These are phyloP conservation scores for Alentia gelatinosa DNA, from an alignment of 2,888 invertebrate genomes.

Conservation along the genomic window DNA sequence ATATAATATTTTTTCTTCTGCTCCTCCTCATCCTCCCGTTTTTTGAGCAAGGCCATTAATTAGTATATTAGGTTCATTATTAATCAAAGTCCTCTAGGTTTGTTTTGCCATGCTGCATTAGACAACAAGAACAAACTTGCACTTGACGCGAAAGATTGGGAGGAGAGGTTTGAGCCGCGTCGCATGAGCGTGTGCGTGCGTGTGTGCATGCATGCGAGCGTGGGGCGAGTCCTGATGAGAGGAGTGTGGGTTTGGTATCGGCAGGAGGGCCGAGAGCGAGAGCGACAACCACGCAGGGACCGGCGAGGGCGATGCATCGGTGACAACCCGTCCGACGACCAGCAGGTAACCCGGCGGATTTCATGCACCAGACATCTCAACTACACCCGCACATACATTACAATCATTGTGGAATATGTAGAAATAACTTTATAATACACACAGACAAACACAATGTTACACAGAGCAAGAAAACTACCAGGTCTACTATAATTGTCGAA, in stretches of 20 bases:
- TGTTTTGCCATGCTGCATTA: not conserved
- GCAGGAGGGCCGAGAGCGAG: conserved; percentile 30
- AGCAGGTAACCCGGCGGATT: conserved; percentile 38
- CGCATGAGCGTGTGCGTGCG: conserved; percentile 50
- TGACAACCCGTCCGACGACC: not conserved
- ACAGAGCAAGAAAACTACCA: too few relatives aligned
- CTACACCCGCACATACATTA: too few relatives aligned
- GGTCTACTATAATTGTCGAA: too few relatives aligned
- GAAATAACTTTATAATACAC: too few relatives aligned
- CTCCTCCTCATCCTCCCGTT: not conserved
- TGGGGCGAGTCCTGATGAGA: conserved; percentile 47
- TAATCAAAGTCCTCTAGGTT: not conserved
- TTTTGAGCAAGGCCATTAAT: not conserved
- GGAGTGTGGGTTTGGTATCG: conserved; percentile 41
- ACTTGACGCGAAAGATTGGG: conserved; percentile 16
- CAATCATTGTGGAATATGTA: too few relatives aligned
- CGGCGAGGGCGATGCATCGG: conserved; percentile 41
- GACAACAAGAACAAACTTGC: conserved; percentile 37
- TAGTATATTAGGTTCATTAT: not conserved
- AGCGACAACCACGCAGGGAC: not conserved
- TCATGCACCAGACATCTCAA: too few relatives aligned
- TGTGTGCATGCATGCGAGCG: conserved; percentile 50
- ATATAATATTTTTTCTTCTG: not conserved
- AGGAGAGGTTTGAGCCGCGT: not conserved
- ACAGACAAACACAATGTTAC: too few relatives aligned